Conservation (phyloP, 2,797 vertebrate genomes). For the Sciurus carolinensis region DNA sequence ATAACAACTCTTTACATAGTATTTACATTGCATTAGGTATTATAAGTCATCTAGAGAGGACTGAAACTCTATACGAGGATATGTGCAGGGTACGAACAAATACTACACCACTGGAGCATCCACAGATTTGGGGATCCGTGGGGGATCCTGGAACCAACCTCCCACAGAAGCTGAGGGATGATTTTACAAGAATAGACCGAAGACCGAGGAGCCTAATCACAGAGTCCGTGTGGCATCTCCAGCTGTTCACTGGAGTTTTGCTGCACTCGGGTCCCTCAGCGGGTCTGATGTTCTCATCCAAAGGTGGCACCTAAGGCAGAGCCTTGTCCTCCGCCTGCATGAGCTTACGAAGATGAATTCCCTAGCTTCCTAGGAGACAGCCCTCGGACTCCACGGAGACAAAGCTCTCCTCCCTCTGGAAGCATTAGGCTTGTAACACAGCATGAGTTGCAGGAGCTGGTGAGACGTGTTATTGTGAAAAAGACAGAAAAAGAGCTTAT, state of each 20-base stretch:
- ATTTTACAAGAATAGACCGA: neutral
- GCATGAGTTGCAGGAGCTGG: neutral
- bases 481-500: neutral
- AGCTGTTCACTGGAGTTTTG: accelerated
- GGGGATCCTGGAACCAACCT: too few relatives aligned
- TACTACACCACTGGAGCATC: neutral
- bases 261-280: neutral
- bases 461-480: neutral
- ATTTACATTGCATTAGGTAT: neutral
- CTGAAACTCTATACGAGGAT: neutral
- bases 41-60: neutral
- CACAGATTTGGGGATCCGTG: too few relatives aligned
- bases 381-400: neutral
- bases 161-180: neutral
- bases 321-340: neutral
- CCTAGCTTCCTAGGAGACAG: neutral
- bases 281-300: neutral
- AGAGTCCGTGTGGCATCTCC: neutral
- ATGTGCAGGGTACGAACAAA: neutral
- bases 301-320: neutral
- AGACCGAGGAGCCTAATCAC: neutral
- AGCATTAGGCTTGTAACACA: neutral
- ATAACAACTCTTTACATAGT: neutral
- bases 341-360: neutral
- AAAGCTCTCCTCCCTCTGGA: neutral